Evolutionary conservation across 2,888 invertebrate genomes (phyloP).

Genomic region (Dryomyza anilis): DNA sequence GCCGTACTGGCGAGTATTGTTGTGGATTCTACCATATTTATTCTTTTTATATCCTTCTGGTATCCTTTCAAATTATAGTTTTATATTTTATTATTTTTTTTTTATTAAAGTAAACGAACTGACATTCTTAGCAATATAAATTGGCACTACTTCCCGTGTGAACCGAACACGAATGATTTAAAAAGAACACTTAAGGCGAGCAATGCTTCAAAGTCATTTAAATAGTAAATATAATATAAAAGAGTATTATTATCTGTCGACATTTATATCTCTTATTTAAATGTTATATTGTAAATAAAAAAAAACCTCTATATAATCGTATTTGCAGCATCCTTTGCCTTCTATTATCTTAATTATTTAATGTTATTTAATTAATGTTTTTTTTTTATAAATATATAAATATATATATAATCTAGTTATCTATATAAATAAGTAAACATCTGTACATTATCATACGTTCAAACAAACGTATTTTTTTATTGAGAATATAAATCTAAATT

Average conservation of each 20-base stretch:
- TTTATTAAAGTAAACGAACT: neutral
- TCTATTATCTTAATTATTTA: too few relatives aligned
- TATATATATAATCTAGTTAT: too few relatives aligned
- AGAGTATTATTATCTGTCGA: neutral
- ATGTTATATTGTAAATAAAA: too few relatives aligned
- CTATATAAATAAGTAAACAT: too few relatives aligned
- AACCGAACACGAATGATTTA: neutral
- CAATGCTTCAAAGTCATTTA: conserved; percentile 1
- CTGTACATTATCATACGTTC: too few relatives aligned
- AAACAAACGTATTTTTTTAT: too few relatives aligned
- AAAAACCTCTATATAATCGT: too few relatives aligned
- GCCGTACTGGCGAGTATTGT: conserved; percentile 7
- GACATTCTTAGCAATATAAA: neutral
- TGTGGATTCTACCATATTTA: neutral
- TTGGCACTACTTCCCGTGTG: neutral
- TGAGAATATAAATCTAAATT: too few relatives aligned
- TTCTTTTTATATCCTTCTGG: neutral
- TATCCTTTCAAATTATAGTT: neutral
- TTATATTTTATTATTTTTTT: neutral
- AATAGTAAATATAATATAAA: neutral
- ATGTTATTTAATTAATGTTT: too few relatives aligned
- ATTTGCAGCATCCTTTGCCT: too few relatives aligned
- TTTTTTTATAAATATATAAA: too few relatives aligned
- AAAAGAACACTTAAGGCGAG: neutral
- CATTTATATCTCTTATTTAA: too few relatives aligned